Base-by-base conservation (phyloP, 2,113 vertebrate species). In the Candoia aspera region DNA sequence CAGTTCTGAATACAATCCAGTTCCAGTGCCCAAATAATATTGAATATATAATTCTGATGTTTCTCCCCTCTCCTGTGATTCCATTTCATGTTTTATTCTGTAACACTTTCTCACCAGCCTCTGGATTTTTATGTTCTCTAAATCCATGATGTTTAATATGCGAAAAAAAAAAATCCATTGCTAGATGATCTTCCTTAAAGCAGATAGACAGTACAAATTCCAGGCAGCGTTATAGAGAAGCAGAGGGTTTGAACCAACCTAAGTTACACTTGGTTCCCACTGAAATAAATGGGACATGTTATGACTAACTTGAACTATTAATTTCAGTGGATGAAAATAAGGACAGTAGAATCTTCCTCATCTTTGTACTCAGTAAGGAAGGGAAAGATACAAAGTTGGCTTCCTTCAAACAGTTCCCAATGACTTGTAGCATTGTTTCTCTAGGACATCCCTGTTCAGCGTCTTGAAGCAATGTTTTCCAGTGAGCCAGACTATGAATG, bases 121-220 rank as follows among this genome's bases (percentile, higher is more conserved):
- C 23, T 88, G 53, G 46, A 89, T 88, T 89, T 92, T 92, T 68
- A 24, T 91, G 37, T 13, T 87, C 1, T 93, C 64, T 57, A 87
- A 91, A 79, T 73, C 8, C 46, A 90, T 33, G 37, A 73, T 59
- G 42, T 90, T 90, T 91, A 58, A 90, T 8, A 86, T 59, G 10
- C n/a, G n/a, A n/a, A 84, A 1, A 0, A 37, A 46, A 9, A 84
- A 21, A 55, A 21, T 1, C 2, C 8, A 42, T 23, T 84, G 68
- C 19, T 4, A 91, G 1, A 54, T 84, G 23, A 26, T 88, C 2
- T 64, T 84, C 15, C 17, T 73, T 84, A 62, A 93, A 53, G 15
- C 59, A 88, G 49, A 91, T 53, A 84, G 88, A 17, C 8, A 1
- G 73, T 6, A 73, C 54, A 58, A 88, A 79, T 26, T 29, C 23